Evolutionary conservation across 2,888 invertebrate genomes (phyloP).

Genomic region (Rhabditophanes sp.): DNA sequence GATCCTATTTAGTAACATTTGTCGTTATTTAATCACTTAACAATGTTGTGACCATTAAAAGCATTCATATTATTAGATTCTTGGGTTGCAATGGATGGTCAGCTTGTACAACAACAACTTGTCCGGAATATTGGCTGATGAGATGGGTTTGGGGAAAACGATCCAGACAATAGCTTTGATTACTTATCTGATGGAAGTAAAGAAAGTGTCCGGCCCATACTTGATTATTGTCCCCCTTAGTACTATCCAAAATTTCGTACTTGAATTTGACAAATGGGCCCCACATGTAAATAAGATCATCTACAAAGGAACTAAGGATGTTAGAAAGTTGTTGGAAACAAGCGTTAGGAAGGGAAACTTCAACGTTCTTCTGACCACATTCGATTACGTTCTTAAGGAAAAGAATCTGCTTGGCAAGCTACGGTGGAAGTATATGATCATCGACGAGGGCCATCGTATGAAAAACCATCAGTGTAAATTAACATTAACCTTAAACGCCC

Average conservation of each 20-base stretch:
- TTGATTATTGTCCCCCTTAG: conserved; percentile 86
- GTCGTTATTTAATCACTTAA: too few species aligned
- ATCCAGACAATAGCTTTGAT: conserved; percentile 83
- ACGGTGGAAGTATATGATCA: conserved; percentile 99
- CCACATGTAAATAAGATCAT: conserved; percentile 59
- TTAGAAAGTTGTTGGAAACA: conserved; percentile 29
- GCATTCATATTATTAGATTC: conserved; percentile 44
- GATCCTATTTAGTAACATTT: too few species aligned
- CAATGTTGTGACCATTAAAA: too few species aligned
- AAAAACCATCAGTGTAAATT: conserved; percentile 99
- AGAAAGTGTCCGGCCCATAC: conserved; percentile 90
- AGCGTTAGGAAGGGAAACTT: too few species aligned
- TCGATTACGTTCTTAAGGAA: conserved; percentile 97
- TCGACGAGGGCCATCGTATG: conserved; percentile 99
- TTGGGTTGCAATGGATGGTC: conserved; percentile 94
- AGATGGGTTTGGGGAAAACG: conserved; percentile 59
- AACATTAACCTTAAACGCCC: conserved; percentile 85
- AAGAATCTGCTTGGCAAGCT: conserved; percentile 83
- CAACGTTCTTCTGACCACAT: conserved; percentile 91
- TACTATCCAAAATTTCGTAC: conserved; percentile 92
- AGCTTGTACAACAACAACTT: conserved; percentile 94
- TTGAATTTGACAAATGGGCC: conserved; percentile 98
- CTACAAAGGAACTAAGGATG: conserved; percentile 43
- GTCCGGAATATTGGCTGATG: conserved; percentile 95
- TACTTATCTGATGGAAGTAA: conserved; percentile 91